Evolutionary conservation across 2,888 invertebrate genomes (phyloP).

Genomic region (Blera fallax): DNA sequence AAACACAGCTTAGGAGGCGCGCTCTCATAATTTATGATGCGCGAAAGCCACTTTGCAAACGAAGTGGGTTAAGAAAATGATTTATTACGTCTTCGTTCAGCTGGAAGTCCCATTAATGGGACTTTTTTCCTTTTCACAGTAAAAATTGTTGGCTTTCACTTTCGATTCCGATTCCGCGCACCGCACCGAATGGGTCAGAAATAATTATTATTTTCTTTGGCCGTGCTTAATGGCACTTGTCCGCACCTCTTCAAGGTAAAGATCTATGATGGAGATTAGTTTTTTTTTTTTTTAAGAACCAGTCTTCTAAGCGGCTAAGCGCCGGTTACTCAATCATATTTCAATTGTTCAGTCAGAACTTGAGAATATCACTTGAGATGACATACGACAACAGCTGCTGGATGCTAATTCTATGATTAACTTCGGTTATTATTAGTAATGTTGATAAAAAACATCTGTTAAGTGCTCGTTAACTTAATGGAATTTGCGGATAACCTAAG

Average conservation of each 20-base stretch:
- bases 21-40: conserved; percentile 21
- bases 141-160: conserved; percentile 14
- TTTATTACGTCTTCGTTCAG: conserved; percentile 12
- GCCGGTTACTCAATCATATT: neutral
- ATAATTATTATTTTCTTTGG: conserved; percentile 12
- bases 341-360: neutral
- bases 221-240: conserved; percentile 8
- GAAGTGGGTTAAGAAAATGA: conserved; percentile 20
- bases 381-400: neutral
- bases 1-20: neutral
- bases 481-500: neutral
- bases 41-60: neutral
- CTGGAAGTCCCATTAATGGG: neutral
- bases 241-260: neutral
- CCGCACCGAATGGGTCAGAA: neutral
- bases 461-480: neutral
- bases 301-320: neutral
- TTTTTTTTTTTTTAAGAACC: neutral
- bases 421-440: neutral
- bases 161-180: neutral
- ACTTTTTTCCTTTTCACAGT: neutral
- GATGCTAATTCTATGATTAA: neutral
- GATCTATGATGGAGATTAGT: neutral
- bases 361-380: neutral
- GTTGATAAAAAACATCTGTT: conserved; percentile 13